A percentile compares a stretch with the other conserved stretches of the same genome.
Evolutionary conservation across 2,888 invertebrate genomes (phyloP).

Genomic region (Aspidiotus destructor): DNA sequence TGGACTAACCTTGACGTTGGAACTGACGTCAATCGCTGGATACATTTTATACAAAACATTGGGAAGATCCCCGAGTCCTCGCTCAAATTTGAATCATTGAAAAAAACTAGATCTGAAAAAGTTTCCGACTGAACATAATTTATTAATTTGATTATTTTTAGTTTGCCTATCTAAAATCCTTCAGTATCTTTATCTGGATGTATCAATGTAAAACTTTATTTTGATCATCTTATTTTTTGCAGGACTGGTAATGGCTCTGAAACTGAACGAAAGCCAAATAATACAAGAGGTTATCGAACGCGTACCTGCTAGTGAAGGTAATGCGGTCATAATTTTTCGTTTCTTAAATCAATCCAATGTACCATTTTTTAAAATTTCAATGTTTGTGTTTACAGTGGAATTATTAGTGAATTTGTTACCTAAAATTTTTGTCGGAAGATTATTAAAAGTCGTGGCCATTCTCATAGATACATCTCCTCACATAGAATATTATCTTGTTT

Average conservation of each 20-base stretch:
- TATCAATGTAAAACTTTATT: not conserved
- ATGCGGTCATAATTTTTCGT: not conserved
- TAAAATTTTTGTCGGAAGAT: slow-evolving; percentile 61
- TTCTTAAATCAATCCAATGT: slow-evolving; percentile 28
- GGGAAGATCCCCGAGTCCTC: too few relatives aligned
- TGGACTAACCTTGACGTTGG: too few relatives aligned
- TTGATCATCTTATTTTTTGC: slow-evolving; percentile 29
- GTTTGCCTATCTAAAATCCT: not conserved
- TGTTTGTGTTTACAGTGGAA: slow-evolving; percentile 54
- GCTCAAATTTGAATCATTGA: too few relatives aligned
- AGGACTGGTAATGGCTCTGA: slow-evolving; percentile 75
- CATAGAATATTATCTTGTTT: slow-evolving; percentile 76
- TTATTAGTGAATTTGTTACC: slow-evolving; percentile 61
- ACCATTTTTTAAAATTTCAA: not conserved
- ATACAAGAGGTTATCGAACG: slow-evolving; percentile 72
- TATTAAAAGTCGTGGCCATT: slow-evolving; percentile 60
- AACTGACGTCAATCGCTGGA: too few relatives aligned
- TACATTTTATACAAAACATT: too few relatives aligned
- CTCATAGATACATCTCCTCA: slow-evolving; percentile 70
- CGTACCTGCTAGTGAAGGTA: slow-evolving; percentile 66
- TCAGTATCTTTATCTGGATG: not conserved
- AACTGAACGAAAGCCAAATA: slow-evolving; percentile 67
- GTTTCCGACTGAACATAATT: too few relatives aligned
- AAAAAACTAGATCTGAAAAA: too few relatives aligned
- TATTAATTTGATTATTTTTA: not conserved